A percentile compares a stretch with the other conserved stretches of the same genome.
Evolutionary conservation across 1,140 invertebrate genomes (phyloP).

Genomic region (Scylla paramamosain): DNA sequence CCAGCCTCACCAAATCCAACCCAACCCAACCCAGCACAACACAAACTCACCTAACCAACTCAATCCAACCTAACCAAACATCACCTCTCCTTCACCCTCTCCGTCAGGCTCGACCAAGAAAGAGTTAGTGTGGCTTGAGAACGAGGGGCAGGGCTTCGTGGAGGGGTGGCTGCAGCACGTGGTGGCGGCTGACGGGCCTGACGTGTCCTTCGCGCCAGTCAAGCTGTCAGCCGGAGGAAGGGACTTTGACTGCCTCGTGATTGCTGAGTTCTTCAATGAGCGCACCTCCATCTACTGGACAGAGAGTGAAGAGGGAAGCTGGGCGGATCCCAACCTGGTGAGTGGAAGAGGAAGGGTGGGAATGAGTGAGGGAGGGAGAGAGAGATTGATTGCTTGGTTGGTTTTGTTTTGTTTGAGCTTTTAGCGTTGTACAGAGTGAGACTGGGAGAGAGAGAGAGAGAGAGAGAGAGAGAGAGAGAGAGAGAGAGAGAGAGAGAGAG

Average conservation of each 20-base stretch:
- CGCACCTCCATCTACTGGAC: slow-evolving; percentile 80
- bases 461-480: too few species aligned
- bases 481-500: too few species aligned
- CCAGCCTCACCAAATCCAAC: not conserved
- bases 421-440: not conserved
- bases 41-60: too few species aligned
- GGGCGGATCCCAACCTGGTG: slow-evolving; percentile 79
- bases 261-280: slow-evolving; percentile 80
- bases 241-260: slow-evolving; percentile 79
- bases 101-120: slow-evolving; percentile 3
- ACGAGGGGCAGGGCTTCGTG: slow-evolving; percentile 70
- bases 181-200: slow-evolving; percentile 79
- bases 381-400: too few species aligned
- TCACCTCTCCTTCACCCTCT: not conserved
- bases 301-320: slow-evolving; percentile 77
- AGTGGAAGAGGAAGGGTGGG: not conserved
- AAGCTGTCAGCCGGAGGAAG: slow-evolving; percentile 78
- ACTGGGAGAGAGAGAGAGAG: not conserved
- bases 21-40: too few species aligned
- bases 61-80: not conserved
- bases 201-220: slow-evolving; percentile 79
- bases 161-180: slow-evolving; percentile 79
- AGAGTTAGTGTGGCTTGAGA: slow-evolving; percentile 74
- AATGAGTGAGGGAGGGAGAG: not conserved
- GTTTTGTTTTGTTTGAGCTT: not conserved